These are phyloP conservation scores for Tetrax tetrax DNA, from an alignment of 2,113 vertebrate species.

Conservation along the genomic window DNA sequence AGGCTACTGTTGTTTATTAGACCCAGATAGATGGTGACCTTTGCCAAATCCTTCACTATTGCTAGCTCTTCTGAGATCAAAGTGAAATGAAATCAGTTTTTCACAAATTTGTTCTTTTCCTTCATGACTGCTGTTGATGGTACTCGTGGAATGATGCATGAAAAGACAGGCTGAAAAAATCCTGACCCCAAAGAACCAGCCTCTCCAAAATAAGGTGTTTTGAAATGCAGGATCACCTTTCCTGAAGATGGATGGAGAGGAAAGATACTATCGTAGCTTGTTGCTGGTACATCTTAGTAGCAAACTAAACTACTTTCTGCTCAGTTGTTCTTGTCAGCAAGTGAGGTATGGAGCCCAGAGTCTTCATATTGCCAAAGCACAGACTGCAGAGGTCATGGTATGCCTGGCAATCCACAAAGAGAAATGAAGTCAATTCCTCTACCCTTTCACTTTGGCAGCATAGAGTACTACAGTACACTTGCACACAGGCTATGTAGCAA, in stretches of 20 bases:
- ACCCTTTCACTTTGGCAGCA: not conserved
- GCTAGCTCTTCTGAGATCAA: not conserved
- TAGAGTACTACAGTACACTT: not conserved
- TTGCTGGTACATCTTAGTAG: not conserved
- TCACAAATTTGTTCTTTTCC: not conserved
- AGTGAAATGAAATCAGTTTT: not conserved
- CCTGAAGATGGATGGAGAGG: not conserved
- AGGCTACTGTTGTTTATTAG: not conserved
- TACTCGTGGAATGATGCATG: not conserved
- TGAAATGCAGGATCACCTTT: not conserved
- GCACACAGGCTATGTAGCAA: fast-evolving
- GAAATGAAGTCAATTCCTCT: not conserved
- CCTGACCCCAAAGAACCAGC: not conserved
- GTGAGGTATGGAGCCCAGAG: not conserved
- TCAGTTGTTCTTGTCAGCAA: not conserved
- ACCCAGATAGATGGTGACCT: not conserved
- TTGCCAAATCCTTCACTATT: not conserved
- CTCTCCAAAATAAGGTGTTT: not conserved
- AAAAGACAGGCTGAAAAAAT: not conserved
- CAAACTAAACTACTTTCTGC: not conserved
- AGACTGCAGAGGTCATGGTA: not conserved
- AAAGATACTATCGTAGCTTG: not conserved
- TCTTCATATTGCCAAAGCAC: not conserved
- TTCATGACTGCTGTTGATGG: not conserved
- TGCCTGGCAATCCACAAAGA: not conserved